Evolutionary conservation across 2,797 vertebrate species (phyloP), one percentile per base, ranked within the genome.

Genomic region (Sebastes jordani): DNA sequence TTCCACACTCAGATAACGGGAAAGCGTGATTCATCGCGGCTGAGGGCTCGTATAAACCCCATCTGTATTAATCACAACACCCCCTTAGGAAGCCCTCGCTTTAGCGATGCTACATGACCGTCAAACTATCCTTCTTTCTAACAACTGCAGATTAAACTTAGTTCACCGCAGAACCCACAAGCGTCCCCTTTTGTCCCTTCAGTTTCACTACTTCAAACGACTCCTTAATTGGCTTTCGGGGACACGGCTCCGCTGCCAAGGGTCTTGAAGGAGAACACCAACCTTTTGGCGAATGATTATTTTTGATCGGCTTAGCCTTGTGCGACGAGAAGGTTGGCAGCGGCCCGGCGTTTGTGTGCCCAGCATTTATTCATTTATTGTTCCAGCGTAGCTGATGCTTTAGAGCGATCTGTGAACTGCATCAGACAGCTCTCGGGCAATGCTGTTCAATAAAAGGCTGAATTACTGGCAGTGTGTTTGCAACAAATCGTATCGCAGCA

Each of bases 221-320:
- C 32, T 78, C 62, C 22, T 20, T 82, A 73, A 83, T 71, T 83
- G 71, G 71, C 65, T 82, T 83, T 83, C 25, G 13, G 49, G 56
- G 81, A 81, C 67, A 62, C 14, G 59, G 63, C 77, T 66, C 30
- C 16, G 6, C 75, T 71, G 78, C 85, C 78, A 78, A 62, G 46
- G 82, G 71, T 52, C 73, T 22, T 59, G 71, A 72, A 78, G 60
- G 66, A 72, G 82, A 81, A 56, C 76, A 34, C 67, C 60, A 73
- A 84, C 73, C 67, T 74, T 87, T 81, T 82, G 83, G 76, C 75
- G 81, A 67, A 74, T 79, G 61, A 71, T 83, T 63, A 74, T 81
- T 87, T n/a, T 58, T 73, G 74, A 77, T 82, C 72, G 68, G 74
- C 71, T 81, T 82, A 73, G 70, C 49, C 59, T 23, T 22, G 75